Evolutionary conservation across 2,888 invertebrate genomes (phyloP).

Genomic region (Leptopilina drosophilae): DNA sequence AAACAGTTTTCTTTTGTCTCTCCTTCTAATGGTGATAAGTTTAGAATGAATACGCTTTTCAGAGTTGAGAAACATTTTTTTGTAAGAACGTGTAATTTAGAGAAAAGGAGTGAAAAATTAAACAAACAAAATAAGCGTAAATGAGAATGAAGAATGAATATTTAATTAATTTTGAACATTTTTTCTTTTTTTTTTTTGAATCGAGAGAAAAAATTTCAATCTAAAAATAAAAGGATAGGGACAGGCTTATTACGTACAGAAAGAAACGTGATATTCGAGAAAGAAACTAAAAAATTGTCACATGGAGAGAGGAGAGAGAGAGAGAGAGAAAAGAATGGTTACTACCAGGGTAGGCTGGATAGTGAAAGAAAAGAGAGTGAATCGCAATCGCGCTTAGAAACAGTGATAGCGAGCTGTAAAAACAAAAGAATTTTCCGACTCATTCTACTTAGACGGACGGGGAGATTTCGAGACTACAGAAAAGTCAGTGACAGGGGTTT

Average conservation of each 20-base stretch:
- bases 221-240: conserved; percentile 27
- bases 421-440: conserved; percentile 53
- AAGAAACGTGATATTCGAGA: conserved; percentile 19
- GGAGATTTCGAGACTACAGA: conserved; percentile 50
- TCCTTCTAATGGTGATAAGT: background rate
- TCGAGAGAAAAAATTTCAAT: conserved; percentile 54
- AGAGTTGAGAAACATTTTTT: conserved; percentile 55
- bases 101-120: conserved; percentile 35
- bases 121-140: too few relatives aligned
- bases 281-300: conserved; percentile 28
- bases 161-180: too few relatives aligned
- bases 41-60: conserved; percentile 5
- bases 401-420: conserved; percentile 31
- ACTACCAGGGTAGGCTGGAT: conserved; percentile 14
- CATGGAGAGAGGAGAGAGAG: background rate
- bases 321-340: background rate
- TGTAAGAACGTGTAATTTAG: conserved; percentile 51
- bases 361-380: conserved; percentile 44
- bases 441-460: conserved; percentile 29
- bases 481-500: conserved; percentile 60
- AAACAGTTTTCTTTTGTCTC: conserved; percentile 4
- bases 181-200: conserved; percentile 1
- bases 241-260: conserved; percentile 19
- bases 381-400: conserved; percentile 66
- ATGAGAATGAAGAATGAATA: too few relatives aligned